phyloP scores from a whole-genome alignment of 2,113 vertebrate genomes.

The Lagopus muta region DNA sequence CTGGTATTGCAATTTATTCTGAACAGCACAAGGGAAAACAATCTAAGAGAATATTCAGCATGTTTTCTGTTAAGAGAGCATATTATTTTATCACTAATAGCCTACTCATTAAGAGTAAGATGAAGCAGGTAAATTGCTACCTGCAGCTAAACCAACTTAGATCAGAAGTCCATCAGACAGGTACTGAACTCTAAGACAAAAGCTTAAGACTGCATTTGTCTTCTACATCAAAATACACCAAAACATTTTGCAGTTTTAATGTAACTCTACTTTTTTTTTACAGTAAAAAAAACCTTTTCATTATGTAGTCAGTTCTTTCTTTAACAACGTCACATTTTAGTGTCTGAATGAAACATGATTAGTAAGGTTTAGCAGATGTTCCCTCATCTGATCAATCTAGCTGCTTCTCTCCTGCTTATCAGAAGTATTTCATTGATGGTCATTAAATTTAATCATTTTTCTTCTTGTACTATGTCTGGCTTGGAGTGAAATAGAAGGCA shows the following conservation, averaged over 20 bases:
- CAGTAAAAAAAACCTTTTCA: background rate
- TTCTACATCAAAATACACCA: background rate
- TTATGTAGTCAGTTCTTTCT: background rate
- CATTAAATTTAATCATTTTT: background rate
- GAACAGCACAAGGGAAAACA: background rate
- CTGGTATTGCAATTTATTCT: conserved; percentile 56
- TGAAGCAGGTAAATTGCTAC: background rate
- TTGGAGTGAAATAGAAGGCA: background rate
- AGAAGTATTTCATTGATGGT: background rate
- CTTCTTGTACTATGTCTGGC: background rate
- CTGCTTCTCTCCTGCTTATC: background rate
- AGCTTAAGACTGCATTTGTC: background rate
- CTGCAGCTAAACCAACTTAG: background rate
- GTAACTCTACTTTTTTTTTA: background rate
- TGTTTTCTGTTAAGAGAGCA: conserved; percentile 16
- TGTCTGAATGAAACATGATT: background rate
- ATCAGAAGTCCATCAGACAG: background rate
- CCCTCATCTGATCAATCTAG: background rate
- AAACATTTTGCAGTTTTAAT: background rate
- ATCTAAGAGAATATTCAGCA: conserved; percentile 39
- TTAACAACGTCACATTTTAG: background rate
- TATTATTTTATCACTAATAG: background rate
- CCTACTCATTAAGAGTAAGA: background rate
- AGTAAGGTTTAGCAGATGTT: background rate
- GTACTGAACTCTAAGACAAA: background rate